Evolutionary conservation across 2,113 vertebrate species (phyloP).

Genomic region (Tragelaphus buxtoni): DNA sequence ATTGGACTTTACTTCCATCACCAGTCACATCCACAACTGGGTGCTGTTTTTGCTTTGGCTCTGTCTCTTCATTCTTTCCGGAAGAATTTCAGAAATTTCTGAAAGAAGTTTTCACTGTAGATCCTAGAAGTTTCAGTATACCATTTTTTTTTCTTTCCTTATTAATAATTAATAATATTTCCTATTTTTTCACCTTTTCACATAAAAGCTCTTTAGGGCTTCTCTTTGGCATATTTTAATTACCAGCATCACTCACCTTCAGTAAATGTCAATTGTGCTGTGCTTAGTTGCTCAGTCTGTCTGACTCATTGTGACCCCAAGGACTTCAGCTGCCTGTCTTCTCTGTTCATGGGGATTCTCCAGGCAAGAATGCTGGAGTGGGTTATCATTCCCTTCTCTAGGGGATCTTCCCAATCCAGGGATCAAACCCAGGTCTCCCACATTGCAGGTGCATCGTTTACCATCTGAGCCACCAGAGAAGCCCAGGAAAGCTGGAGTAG

Average conservation of each 20-base stretch:
- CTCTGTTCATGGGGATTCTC: background rate
- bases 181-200: background rate
- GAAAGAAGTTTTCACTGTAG: background rate
- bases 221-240: background rate
- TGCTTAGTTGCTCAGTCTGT: background rate
- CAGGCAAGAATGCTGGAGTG: background rate
- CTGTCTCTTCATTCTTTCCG: background rate
- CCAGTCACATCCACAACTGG: background rate
- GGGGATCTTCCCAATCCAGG: background rate
- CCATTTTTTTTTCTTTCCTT: background rate
- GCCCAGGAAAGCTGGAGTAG: background rate
- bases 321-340: background rate
- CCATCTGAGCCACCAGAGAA: background rate
- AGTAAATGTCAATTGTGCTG: background rate
- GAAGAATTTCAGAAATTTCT: background rate
- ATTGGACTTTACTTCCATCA: background rate
- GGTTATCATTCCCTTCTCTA: background rate
- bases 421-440: background rate
- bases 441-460: background rate
- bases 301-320: fast-evolving
- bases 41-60: background rate
- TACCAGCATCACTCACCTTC: background rate
- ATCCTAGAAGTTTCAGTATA: background rate
- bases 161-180: too few species aligned
- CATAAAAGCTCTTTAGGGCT: background rate